A percentile compares a stretch with the other conserved stretches of the same genome.
Conservation (phyloP, 2,888 invertebrate species). For the Eupithecia vulgata region DNA sequence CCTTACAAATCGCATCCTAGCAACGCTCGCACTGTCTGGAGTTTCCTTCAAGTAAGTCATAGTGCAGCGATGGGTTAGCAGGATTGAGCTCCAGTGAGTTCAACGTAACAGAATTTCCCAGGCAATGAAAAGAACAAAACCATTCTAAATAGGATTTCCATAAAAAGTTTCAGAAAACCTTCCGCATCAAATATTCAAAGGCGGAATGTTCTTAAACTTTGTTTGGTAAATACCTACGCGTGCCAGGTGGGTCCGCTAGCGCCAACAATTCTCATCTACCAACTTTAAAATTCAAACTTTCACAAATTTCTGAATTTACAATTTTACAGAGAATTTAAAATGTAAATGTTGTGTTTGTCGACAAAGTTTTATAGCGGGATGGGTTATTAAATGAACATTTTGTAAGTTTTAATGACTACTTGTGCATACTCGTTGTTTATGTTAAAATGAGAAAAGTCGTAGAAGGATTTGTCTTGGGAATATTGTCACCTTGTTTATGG, state of each 20-base stretch:
- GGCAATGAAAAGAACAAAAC: not conserved
- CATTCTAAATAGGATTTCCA: conserved; percentile 6
- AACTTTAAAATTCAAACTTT: conserved; percentile 32
- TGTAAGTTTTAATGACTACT: conserved; percentile 24
- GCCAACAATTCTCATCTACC: conserved; percentile 28
- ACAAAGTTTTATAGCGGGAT: conserved; percentile 21
- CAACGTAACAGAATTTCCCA: not conserved
- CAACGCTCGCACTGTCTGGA: no score
- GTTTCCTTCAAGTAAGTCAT: not conserved
- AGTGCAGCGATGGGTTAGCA: not conserved
- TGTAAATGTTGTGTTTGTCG: conserved; percentile 27
- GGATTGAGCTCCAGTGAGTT: not conserved
- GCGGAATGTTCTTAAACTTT: conserved; percentile 23
- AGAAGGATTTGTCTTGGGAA: not conserved
- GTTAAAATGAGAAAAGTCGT: not conserved
- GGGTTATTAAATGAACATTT: conserved; percentile 19
- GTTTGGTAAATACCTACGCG: conserved; percentile 28
- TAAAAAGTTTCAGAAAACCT: conserved; percentile 9
- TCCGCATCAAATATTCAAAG: conserved; percentile 26
- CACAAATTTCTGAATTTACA: conserved; percentile 21
- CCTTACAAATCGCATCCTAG: no score
- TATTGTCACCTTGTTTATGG: not conserved
- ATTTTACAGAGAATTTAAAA: conserved; percentile 30
- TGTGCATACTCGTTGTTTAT: conserved; percentile 3
- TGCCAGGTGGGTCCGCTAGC: conserved; percentile 5